Conservation (phyloP, 2,888 invertebrate genomes). For the Eristalis intricaria region DNA sequence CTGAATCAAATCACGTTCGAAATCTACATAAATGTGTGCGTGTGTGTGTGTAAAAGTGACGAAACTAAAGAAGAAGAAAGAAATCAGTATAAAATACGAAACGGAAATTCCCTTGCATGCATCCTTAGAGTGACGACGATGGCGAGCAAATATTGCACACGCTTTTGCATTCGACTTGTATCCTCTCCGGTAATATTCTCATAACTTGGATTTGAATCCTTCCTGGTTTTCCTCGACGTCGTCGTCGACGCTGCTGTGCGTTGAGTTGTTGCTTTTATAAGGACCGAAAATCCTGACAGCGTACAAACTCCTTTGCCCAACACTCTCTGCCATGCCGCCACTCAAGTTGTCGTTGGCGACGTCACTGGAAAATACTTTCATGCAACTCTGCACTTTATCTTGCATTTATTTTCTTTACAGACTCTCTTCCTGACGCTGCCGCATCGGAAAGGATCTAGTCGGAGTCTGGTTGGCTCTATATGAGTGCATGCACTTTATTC, state of each 20-base stretch:
- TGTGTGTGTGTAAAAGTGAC: background rate
- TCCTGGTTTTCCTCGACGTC: background rate
- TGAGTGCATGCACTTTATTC: constrained; percentile 67
- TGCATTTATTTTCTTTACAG: constrained; percentile 54
- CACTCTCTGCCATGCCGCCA: background rate
- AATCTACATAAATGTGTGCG: constrained; percentile 7
- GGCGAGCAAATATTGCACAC: constrained; percentile 70
- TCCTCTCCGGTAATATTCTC: constrained; percentile 70
- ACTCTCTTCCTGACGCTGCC: constrained; percentile 22
- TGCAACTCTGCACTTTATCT: constrained; percentile 71
- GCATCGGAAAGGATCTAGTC: constrained; percentile 11
- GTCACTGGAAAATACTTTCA: constrained; percentile 68
- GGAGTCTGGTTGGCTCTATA: constrained; percentile 7
- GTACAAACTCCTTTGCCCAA: constrained; percentile 17
- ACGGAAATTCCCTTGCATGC: constrained; percentile 70
- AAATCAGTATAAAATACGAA: constrained; percentile 54
- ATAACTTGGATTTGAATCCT: constrained; percentile 67
- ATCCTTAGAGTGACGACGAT: constrained; percentile 63
- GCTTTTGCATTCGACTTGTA: constrained; percentile 71
- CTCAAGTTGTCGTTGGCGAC: background rate
- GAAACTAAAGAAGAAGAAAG: constrained; percentile 23
- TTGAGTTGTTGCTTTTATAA: constrained; percentile 34
- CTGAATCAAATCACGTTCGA: constrained; percentile 70
- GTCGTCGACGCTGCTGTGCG: constrained; percentile 2
- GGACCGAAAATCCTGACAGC: constrained; percentile 67